These are phyloP conservation scores for Paratrypauchen microcephalus DNA, from an alignment of 2,797 vertebrate species.

Conservation along the genomic window DNA sequence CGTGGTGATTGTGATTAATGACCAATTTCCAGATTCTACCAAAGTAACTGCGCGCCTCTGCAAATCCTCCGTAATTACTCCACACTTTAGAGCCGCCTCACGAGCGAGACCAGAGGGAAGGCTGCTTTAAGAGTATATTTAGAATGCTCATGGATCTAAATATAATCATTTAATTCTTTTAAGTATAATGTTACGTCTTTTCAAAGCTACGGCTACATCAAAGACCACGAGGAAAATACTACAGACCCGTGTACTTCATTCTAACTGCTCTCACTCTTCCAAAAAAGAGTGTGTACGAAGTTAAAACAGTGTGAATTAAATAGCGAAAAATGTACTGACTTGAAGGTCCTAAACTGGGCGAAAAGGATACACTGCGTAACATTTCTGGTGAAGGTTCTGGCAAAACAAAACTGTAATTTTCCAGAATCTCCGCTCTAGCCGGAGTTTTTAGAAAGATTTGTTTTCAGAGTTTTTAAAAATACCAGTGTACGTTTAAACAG, in stretches of 20 bases:
- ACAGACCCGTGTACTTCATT: constrained; percentile 42
- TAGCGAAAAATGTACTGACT: constrained; percentile 63
- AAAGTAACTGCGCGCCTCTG: constrained; percentile 65
- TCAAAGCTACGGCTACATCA: constrained; percentile 24
- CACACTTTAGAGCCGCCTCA: constrained; percentile 51
- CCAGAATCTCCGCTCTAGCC: no score
- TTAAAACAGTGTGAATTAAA: constrained; percentile 70
- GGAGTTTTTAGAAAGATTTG: no score
- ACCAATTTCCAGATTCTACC: constrained; percentile 74
- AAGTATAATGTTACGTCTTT: constrained; percentile 19
- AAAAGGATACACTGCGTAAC: constrained; percentile 13
- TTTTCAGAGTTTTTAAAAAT: no score
- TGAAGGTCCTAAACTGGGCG: constrained; percentile 49
- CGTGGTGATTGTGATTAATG: constrained; percentile 76
- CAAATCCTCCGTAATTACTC: constrained; percentile 76
- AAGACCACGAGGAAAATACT: constrained; percentile 2
- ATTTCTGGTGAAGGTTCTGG: no score
- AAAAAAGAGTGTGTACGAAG: constrained; percentile 55
- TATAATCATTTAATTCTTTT: constrained; percentile 37
- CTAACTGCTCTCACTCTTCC: constrained; percentile 48
- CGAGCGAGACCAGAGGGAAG: constrained; percentile 42
- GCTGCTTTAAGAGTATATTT: constrained; percentile 25
- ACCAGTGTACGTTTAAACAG: no score
- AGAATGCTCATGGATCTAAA: constrained; percentile 30
- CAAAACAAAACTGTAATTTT: no score